These are phyloP conservation scores for Eulemur coronatus DNA, from an alignment of 2,797 vertebrate species.

Conservation along the genomic window DNA sequence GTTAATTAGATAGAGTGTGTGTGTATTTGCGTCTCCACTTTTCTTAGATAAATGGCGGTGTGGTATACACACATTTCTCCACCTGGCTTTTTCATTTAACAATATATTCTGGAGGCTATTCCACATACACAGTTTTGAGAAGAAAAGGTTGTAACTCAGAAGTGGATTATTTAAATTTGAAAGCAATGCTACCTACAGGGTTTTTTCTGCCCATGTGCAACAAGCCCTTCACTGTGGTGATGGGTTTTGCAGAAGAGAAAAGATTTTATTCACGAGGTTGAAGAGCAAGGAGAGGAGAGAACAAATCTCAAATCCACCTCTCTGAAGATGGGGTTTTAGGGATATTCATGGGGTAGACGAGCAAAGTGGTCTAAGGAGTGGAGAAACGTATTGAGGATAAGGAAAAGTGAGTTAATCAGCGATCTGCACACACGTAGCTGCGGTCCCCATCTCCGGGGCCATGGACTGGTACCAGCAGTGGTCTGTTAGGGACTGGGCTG, in stretches of 20 bases:
- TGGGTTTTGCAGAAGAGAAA: not conserved
- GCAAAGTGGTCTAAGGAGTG: not conserved
- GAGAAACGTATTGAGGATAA: not conserved
- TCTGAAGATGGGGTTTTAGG: not conserved
- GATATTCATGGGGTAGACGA: not conserved
- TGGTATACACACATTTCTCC: not conserved
- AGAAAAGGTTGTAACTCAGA: not conserved
- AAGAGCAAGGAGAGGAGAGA: not conserved
- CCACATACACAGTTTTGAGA: not conserved
- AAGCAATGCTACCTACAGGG: not conserved
- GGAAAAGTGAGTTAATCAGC: not conserved
- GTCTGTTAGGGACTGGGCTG: no score
- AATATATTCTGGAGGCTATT: not conserved
- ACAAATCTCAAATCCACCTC: not conserved
- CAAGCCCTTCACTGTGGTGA: not conserved
- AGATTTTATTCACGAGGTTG: not conserved
- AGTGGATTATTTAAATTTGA: slow-evolving; percentile 33
- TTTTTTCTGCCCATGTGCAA: no score
- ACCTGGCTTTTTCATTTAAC: not conserved
- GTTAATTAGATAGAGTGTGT: not conserved
- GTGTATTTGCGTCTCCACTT: not conserved
- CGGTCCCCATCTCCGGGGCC: no score
- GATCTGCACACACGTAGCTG: not conserved
- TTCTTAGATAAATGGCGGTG: not conserved
- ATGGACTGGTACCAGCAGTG: no score